These are phyloP conservation scores for Cataglyphis albicans DNA, from an alignment of 2,888 invertebrate genomes.

Conservation along the genomic window DNA sequence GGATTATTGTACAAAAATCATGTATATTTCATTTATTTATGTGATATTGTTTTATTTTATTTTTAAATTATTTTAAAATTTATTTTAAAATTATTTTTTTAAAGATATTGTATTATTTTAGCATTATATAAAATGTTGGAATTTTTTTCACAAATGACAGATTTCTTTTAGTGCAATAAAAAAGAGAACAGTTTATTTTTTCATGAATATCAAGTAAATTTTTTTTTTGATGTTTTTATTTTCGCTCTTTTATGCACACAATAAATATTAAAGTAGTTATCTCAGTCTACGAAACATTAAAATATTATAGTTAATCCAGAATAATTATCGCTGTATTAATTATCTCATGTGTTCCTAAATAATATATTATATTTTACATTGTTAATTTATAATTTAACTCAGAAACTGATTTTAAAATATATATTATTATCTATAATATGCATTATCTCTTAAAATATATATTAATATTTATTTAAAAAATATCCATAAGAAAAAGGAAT, in stretches of 20 bases:
- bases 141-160: background rate
- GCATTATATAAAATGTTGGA: background rate
- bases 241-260: background rate
- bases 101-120: background rate
- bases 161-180: background rate
- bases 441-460: background rate
- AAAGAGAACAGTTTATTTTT: background rate
- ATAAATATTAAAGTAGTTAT: background rate
- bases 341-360: background rate
- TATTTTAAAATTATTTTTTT: too few relatives aligned
- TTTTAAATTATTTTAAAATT: background rate
- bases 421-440: background rate
- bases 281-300: background rate
- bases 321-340: background rate
- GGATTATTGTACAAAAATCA: background rate
- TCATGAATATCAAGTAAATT: constrained; percentile 1
- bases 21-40: background rate
- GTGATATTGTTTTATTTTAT: background rate
- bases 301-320: background rate
- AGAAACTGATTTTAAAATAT: background rate
- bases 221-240: background rate
- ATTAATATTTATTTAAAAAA: background rate
- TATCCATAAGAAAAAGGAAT: background rate
- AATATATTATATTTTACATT: background rate
- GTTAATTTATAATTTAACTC: background rate